These are phyloP conservation scores for Escarpia spicata DNA, from an alignment of 2,888 invertebrate genomes.

Conservation along the genomic window DNA sequence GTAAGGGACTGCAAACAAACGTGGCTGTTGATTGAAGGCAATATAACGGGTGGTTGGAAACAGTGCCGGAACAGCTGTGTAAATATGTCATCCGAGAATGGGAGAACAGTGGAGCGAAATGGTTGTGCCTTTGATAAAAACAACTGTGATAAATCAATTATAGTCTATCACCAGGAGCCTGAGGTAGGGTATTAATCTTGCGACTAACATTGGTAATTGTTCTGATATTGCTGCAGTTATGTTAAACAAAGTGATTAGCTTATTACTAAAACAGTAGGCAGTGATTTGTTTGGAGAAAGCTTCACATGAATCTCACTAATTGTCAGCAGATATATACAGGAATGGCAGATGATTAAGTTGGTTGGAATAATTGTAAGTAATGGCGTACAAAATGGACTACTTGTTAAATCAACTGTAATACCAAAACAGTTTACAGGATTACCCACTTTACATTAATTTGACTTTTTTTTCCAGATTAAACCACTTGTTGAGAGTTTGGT, in stretches of 20 bases:
- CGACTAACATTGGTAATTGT: neutral
- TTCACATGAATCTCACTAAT: neutral
- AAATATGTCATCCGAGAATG: neutral
- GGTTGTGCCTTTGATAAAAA: constrained; percentile 12
- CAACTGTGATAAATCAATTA: neutral
- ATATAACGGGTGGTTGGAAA: neutral
- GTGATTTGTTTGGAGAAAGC: neutral
- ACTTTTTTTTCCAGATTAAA: neutral
- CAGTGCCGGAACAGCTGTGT: neutral
- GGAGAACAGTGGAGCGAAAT: neutral
- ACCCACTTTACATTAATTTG: neutral
- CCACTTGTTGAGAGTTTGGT: neutral
- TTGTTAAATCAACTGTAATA: neutral
- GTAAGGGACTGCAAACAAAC: neutral
- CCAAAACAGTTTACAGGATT: neutral
- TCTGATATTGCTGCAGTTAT: neutral
- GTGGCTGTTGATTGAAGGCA: neutral
- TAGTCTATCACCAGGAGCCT: neutral
- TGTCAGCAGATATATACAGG: neutral
- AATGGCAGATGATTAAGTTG: neutral
- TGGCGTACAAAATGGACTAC: neutral
- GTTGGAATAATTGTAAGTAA: neutral
- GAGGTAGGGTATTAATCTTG: neutral
- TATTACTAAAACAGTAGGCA: neutral
- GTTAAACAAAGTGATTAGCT: neutral